Base-by-base conservation (phyloP, 2,888 invertebrate species). In the Cryptophagus acutangulus region DNA sequence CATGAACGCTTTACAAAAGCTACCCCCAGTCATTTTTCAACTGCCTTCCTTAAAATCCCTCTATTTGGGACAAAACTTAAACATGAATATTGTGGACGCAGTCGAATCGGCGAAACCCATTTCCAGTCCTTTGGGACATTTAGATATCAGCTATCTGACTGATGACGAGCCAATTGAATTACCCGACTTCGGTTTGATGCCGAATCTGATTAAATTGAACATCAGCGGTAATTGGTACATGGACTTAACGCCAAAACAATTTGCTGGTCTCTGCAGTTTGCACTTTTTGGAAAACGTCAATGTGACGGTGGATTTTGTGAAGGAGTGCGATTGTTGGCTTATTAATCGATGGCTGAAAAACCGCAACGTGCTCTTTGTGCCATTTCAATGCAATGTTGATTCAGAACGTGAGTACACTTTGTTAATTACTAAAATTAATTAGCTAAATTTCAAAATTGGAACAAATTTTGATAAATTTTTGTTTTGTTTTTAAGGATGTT, bases 251-350 rank as follows among this genome's bases (percentile, higher is more conserved):
- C 46, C 62, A 2, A 54, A 42, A 14, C 57, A 66, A 34, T 61
- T 67, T 40, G 62, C 66, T 8, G 66, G 67, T 0, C 48, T 68
- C 8, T 69, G 69, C 40, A 65, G 59, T 49, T 46, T 69, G 36
- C 48, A 62, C 39, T 49, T 49, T 8, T 54, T 67, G 33, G 45
- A 51, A 2, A 65, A 57, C 36, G 44, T 43, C 2, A 63, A 66
- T 49, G 58, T 62, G 2, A 59, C 61, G 2, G 48, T 54, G 2
- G 45, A 43, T 29, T 66, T 59, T 44, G 49, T 57, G 2, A 47
- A 62, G 15, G 47, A 49, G 1, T 69, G 69, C 41, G 64, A 67
- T 18, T 69, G 69, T 41, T 63, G 61, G 62, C 58, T 48, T 18
- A 49, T 65, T 2, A 62, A 66, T 40, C 33, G 48, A 9, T 68